phyloP scores from a whole-genome alignment of 2,797 vertebrate species.

The Lateolabrax maculatus region DNA sequence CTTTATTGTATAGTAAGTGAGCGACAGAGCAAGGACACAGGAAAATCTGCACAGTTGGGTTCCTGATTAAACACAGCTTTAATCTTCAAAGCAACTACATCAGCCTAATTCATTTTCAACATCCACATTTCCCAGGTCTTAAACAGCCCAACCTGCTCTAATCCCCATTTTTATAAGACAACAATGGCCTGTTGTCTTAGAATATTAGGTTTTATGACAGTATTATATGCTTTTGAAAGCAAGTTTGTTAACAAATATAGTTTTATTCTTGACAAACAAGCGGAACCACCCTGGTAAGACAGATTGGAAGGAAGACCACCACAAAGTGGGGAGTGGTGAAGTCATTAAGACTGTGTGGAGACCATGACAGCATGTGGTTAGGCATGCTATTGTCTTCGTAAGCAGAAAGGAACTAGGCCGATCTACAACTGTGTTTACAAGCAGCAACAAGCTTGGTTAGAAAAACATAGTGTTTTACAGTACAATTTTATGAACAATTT shows the following conservation, averaged over 20 bases:
- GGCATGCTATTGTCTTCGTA: conserved; percentile 23
- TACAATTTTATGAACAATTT: conserved; percentile 3
- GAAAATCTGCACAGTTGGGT: conserved; percentile 47
- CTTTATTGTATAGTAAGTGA: conserved; percentile 6
- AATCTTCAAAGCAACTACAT: conserved; percentile 55
- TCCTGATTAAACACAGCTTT: conserved; percentile 50
- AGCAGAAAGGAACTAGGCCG: not conserved
- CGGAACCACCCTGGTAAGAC: conserved; percentile 38
- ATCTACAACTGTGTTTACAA: conserved; percentile 25
- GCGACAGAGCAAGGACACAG: conserved; percentile 17
- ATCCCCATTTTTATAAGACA: conserved; percentile 34
- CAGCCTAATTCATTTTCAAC: conserved; percentile 39
- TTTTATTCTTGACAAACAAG: conserved; percentile 29
- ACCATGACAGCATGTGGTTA: conserved; percentile 29
- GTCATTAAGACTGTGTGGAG: conserved; percentile 33
- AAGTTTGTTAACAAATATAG: conserved; percentile 15
- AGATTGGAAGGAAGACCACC: conserved; percentile 26
- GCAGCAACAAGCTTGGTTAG: not conserved
- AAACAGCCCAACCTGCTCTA: conserved; percentile 34
- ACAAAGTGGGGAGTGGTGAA: conserved; percentile 21
- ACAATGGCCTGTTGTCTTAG: conserved; percentile 14
- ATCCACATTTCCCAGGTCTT: conserved; percentile 29
- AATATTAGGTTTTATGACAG: conserved; percentile 11
- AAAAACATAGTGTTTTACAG: conserved; percentile 13
- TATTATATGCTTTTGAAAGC: conserved; percentile 1